Percentiles rank a stretch among this genome's conserved stretches.
phyloP scores from a whole-genome alignment of 2,113 vertebrate genomes.

The Xiphophorus maculatus region DNA sequence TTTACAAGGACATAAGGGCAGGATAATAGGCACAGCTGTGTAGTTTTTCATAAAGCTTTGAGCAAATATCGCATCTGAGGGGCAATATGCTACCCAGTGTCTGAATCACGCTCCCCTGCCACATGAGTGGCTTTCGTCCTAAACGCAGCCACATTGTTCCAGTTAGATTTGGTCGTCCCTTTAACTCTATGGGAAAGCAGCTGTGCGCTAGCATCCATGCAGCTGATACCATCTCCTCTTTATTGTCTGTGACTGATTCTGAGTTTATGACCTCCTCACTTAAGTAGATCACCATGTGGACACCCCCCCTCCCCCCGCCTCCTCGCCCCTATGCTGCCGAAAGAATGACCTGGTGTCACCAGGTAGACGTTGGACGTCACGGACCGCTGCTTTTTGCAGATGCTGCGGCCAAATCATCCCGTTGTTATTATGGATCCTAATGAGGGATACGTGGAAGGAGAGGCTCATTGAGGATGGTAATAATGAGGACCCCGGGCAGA shows the following conservation, averaged over 20 bases:
- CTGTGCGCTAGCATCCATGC: conserved; percentile 11
- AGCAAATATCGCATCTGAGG: conserved; percentile 8
- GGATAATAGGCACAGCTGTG: conserved; percentile 25
- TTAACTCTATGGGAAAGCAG: conserved; percentile 14
- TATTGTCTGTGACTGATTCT: conserved; percentile 58
- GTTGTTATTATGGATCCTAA: conserved; percentile 48
- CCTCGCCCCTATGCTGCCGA: conserved; percentile 1
- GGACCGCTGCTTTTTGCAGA: conserved; percentile 58
- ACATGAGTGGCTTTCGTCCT: conserved; percentile 4
- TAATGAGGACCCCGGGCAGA: conserved; percentile 48
- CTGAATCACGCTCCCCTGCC: conserved; percentile 6
- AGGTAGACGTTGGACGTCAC: conserved; percentile 44
- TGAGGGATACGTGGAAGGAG: conserved; percentile 33
- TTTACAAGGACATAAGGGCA: conserved; percentile 62
- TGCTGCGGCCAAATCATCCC: conserved; percentile 33
- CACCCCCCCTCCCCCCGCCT: too few species aligned
- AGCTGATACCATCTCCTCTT: conserved; percentile 52
- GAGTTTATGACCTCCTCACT: conserved; percentile 50
- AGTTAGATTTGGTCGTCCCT: conserved; percentile 27
- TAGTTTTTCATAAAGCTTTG: conserved; percentile 17
- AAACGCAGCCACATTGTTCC: conserved; percentile 15
- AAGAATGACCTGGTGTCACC: conserved; percentile 48
- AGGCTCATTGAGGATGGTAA: conserved; percentile 29
- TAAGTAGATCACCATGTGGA: conserved; percentile 59
- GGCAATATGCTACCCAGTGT: background rate